phyloP scores from a whole-genome alignment of 2,797 vertebrate species.

The Gastrophryne carolinensis region DNA sequence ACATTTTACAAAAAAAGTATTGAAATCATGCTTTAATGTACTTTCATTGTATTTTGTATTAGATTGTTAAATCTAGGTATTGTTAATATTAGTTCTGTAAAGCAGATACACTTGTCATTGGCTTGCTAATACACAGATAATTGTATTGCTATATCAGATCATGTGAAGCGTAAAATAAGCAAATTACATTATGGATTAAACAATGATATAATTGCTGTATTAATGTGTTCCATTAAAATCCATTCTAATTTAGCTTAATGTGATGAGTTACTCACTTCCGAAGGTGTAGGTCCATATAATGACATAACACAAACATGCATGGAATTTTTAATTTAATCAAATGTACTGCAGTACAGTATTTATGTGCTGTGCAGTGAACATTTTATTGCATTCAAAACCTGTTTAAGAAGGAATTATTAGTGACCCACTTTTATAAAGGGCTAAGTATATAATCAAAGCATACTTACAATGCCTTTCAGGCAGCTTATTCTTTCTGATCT shows the following conservation, averaged over 20 bases:
- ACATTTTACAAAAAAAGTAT: too few relatives aligned
- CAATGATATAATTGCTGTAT: background rate
- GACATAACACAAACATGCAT: background rate
- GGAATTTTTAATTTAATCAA: conserved; percentile 10
- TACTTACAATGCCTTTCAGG: too few relatives aligned
- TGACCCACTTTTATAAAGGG: conserved; percentile 13
- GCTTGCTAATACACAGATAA: background rate
- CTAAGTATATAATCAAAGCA: too few relatives aligned
- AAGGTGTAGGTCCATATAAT: background rate
- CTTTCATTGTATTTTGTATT: too few relatives aligned
- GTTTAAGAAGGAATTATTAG: conserved; percentile 18
- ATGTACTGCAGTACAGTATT: background rate
- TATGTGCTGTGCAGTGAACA: background rate
- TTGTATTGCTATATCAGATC: background rate
- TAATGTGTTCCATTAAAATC: background rate
- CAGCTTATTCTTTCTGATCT: too few relatives aligned
- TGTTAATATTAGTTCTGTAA: too few relatives aligned
- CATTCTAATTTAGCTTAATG: background rate
- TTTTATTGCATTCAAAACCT: background rate
- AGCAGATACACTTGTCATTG: too few relatives aligned
- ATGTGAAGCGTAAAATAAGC: background rate
- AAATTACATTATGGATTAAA: background rate
- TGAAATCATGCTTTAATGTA: too few relatives aligned
- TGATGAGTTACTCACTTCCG: too few relatives aligned
- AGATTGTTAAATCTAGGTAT: too few relatives aligned